Conservation (phyloP, 2,888 invertebrate species). For the Schizotus pectinicornis region DNA sequence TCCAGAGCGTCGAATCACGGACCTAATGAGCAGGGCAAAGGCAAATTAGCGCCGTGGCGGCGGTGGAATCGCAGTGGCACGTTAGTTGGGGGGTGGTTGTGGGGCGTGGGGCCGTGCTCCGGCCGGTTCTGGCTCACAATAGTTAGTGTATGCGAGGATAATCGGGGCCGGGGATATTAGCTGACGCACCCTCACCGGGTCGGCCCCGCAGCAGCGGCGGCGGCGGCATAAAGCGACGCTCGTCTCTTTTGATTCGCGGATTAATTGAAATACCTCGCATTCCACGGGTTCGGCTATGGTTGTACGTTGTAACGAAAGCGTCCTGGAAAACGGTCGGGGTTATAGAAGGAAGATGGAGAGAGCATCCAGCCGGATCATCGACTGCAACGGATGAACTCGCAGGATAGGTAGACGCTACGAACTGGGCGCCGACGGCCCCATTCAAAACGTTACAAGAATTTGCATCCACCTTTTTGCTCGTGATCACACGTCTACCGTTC, state of each 20-base stretch:
- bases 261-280: constrained; percentile 61
- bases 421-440: too few species aligned
- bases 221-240: constrained; percentile 54
- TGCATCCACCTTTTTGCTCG: too few species aligned
- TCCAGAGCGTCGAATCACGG: too few species aligned
- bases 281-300: constrained; percentile 53
- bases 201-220: constrained; percentile 33
- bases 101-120: too few species aligned
- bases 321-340: constrained; percentile 44
- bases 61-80: too few species aligned
- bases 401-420: background rate
- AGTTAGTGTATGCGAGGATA: constrained; percentile 32
- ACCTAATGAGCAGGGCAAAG: constrained; percentile 10
- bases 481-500: too few species aligned
- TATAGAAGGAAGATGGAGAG: constrained; percentile 43
- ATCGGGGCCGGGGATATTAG: constrained; percentile 30
- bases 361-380: constrained; percentile 16
- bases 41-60: constrained; percentile 13
- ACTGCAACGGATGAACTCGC: constrained; percentile 21
- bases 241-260: constrained; percentile 60
- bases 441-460: too few species aligned
- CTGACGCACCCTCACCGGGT: constrained; percentile 31
- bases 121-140: constrained; percentile 12
- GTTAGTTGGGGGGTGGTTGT: too few species aligned
- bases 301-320: constrained; percentile 43